Base-by-base conservation (phyloP, 2,888 invertebrate species). In the Thelaira solivaga region DNA sequence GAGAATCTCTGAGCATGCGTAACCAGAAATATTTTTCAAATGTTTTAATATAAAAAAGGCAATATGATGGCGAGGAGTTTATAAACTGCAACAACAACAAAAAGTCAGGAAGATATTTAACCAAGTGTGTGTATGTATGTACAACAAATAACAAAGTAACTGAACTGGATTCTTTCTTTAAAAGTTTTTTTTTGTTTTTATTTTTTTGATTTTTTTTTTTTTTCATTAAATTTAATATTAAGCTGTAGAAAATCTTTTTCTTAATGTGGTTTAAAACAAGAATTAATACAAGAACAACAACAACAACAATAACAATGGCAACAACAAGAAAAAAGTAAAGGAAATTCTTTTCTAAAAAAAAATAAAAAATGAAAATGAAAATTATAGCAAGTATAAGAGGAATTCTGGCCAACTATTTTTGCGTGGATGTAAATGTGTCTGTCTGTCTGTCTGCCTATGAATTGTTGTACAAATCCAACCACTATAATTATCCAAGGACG, bases 401-500 rank as follows among this genome's bases (percentile, higher is more conserved):
- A 49, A 62, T 67, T 36, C 34, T 61, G 45, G 26, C 22, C 31
- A 67, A 45, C 31, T 31, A 74, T 65, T 65, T 78, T 74, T 78
- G 78, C 78, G 78, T 78, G 74, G 78, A 69, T 74, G 77, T 73
- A 75, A 57, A 68, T 69, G 41, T 76, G 68, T 69, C 36, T 26
- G 57, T 57, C 55, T 29, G 61, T 34, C 31, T 47, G 34, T 8
- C 39, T 72, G 29, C 43, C 64, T 51, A 51, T 41, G 51, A 51
- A 41, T 69, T 69, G 69, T 51, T 76, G 61, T 72, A 55, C 24
- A 47, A 68, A 39, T 55, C 53, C 72, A 68, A 64, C 67, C 67
- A 77, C 74, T 74, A 74, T 78, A 78, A 78, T 78, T 78, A 78
- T 78, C 78, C 78, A 78, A 78, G 78, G 78, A 78, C 78, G 78